A percentile compares a stretch with the other conserved stretches of the same genome.
These are phyloP conservation scores for Mystacides longicornis DNA, from an alignment of 2,888 invertebrate species.

Conservation along the genomic window DNA sequence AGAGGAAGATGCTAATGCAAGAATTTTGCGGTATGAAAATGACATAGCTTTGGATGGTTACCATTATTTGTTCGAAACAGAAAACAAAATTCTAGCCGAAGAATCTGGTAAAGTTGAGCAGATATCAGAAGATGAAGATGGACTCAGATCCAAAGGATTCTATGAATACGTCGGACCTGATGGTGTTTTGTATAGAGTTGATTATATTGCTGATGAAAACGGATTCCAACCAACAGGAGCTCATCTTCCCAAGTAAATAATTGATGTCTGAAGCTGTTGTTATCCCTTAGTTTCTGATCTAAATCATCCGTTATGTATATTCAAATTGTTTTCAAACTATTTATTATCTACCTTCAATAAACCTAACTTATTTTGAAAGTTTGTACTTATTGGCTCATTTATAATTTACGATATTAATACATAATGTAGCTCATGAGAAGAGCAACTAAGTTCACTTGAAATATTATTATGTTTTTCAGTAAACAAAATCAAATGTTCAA, in stretches of 20 bases:
- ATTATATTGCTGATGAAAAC: slow-evolving; percentile 55
- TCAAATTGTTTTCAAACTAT: too few relatives aligned
- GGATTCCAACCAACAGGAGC: slow-evolving; percentile 50
- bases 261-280: too few relatives aligned
- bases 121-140: slow-evolving; percentile 44
- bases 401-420: too few relatives aligned
- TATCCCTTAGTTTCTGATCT: too few relatives aligned
- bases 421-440: too few relatives aligned
- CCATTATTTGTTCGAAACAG: slow-evolving; percentile 55
- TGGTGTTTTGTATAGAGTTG: slow-evolving; percentile 49
- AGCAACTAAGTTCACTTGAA: too few relatives aligned
- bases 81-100: slow-evolving; percentile 58
- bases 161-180: slow-evolving; percentile 61
- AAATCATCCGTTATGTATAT: too few relatives aligned
- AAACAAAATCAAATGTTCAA: too few relatives aligned
- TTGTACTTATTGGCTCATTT: too few relatives aligned
- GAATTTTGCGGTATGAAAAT: slow-evolving; percentile 48
- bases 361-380: too few relatives aligned
- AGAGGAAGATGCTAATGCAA: slow-evolving; percentile 28
- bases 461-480: too few relatives aligned
- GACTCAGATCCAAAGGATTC: slow-evolving; percentile 56
- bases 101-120: slow-evolving; percentile 55
- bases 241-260: slow-evolving; percentile 37
- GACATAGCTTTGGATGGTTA: slow-evolving; percentile 48
- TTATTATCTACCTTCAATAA: too few relatives aligned